These are phyloP conservation scores for Rhopilema esculentum DNA, from an alignment of 30 jellyfish, hydroid and myxozoan genomes.

Conservation along the genomic window DNA sequence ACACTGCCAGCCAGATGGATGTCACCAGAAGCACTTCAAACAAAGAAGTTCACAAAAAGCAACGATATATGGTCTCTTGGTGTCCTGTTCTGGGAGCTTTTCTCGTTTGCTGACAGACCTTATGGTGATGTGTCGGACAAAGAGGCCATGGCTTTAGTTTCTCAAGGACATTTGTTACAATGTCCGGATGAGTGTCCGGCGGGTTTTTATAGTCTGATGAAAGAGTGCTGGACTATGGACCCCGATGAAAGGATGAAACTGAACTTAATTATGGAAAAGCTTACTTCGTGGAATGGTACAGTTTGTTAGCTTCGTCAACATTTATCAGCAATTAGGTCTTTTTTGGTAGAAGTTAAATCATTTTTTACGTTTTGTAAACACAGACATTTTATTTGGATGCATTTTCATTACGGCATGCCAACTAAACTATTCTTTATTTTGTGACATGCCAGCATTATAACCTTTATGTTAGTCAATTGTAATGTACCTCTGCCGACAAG, in stretches of 20 bases:
- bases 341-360: no score
- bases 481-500: no score
- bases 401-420: background rate
- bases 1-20: constrained; percentile 90
- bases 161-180: constrained; percentile 36
- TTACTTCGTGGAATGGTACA: constrained; percentile 56
- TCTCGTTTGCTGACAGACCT: constrained; percentile 79
- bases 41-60: constrained; percentile 34
- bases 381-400: no score
- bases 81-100: constrained; percentile 88
- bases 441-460: background rate
- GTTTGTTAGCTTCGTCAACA: constrained; percentile 14
- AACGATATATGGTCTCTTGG: constrained; percentile 86
- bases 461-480: no score
- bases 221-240: constrained; percentile 59
- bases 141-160: constrained; percentile 54
- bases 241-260: constrained; percentile 33
- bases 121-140: constrained; percentile 67
- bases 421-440: background rate
- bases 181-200: constrained; percentile 90
- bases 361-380: no score
- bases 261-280: constrained; percentile 1
- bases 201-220: constrained; percentile 49
- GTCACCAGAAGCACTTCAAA: constrained; percentile 90
- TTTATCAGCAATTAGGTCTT: no score